Conservation (phyloP, 1,140 invertebrate species). For the Drosophila gunungcola region DNA sequence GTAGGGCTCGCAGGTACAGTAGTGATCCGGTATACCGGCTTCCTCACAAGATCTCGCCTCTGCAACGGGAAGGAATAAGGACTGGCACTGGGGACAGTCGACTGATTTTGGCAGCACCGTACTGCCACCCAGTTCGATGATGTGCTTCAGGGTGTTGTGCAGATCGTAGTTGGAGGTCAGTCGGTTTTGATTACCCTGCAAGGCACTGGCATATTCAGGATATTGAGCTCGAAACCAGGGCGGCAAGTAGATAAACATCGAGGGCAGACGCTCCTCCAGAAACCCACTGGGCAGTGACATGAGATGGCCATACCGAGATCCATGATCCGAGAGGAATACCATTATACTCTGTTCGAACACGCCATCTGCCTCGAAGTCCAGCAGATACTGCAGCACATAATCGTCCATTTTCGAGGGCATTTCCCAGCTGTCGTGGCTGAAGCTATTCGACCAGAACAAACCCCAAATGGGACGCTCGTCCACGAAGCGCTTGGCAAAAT, state of each 20-base stretch:
- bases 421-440: conserved; percentile 89
- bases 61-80: conserved; percentile 88
- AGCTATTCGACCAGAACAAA: conserved; percentile 91
- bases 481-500: conserved; percentile 85
- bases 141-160: conserved; percentile 88
- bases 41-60: conserved; percentile 89
- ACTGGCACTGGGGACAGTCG: conserved; percentile 88
- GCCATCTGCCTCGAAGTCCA: conserved; percentile 86
- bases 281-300: conserved; percentile 88
- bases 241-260: conserved; percentile 92
- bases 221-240: conserved; percentile 89
- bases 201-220: conserved; percentile 88
- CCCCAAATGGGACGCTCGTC: conserved; percentile 87
- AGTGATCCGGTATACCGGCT: conserved; percentile 90
- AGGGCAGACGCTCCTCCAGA: conserved; percentile 95
- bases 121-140: conserved; percentile 73
- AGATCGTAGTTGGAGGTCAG: conserved; percentile 94
- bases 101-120: conserved; percentile 19
- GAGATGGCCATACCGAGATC: conserved; percentile 93
- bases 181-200: conserved; percentile 89
- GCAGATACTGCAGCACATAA: conserved; percentile 86
- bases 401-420: conserved; percentile 89
- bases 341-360: conserved; percentile 89
- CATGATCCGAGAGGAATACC: conserved; percentile 96
- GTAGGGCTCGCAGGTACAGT: conserved; percentile 90